Evolutionary conservation across 2,113 vertebrate species (phyloP), one percentile per base, ranked within the genome.

Genomic region (Candoia aspera): DNA sequence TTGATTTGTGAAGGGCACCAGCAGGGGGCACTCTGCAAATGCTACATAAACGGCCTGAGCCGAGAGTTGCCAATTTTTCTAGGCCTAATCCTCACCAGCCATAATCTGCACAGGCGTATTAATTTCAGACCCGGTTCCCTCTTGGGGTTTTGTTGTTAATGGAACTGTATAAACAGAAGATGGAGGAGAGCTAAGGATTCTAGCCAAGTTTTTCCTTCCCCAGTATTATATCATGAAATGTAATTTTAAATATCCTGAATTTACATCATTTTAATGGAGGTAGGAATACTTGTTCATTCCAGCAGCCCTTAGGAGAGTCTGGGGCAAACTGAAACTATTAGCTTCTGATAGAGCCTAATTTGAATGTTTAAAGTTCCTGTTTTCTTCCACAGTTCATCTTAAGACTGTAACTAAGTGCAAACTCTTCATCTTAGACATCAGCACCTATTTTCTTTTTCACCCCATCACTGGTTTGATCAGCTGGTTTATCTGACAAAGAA

Each of bases 1-100:
- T 87, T 59, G 86, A 91, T 92, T 92, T 54, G 91, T 64, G 90
- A 91, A 95, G 93, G 94, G 92, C 68, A 88, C 88, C 29, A 13
- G 91, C 87, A 92, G 73, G 79, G 91, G 58, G 73, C 73, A 57
- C 73, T 55, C 73, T 92, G 68, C 26, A 84, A 85, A 62, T 55
- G 58, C 46, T 2, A 4, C 58, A 11, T 33, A 37, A 37, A 29
- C 17, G 24, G 62, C 60, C 53, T 58, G 62, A 60, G 26, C 9
- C 13, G 19, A 86, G 33, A 46, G 2, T 60, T 90, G 55, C 26
- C 54, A 42, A 15, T 17, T 87, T 91, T 73, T 89, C 46, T 37
- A 60, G 15, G 86, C 42, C 29, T 26, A 89, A 58, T n/a, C 57
- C 9, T 54, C n/a, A 9, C 62, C 11, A 37, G 26, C 55, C 9